Evolutionary conservation across 1,140 invertebrate genomes (phyloP), one percentile per base, ranked within the genome.

Genomic region (Melitaea cinxia): DNA sequence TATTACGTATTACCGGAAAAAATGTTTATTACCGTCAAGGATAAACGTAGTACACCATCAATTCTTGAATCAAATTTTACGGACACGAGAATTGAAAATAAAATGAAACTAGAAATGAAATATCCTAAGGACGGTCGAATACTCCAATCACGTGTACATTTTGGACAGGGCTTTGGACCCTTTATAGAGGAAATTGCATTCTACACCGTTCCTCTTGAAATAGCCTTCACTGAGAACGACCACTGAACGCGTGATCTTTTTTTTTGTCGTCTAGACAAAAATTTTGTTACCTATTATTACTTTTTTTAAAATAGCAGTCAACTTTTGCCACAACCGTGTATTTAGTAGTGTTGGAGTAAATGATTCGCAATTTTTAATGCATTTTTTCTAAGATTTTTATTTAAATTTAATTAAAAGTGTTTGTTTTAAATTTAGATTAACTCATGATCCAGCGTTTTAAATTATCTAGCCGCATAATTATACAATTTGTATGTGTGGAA

Each of bases 131-230:
- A 55, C 77, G 76, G 69, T 65, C 74, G 68, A 80, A 78, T 73
- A 68, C 60, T 69, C 64, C 62, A 65, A 68, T 67, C 65, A 70
- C 68, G 65, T 28, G 63, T 71, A 67, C 63, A 61, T 69, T 73
- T 68, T 67, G 65, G 71, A 59, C 60, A 57, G 55, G 68, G 75
- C 77, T 70, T 70, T 55, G 62, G 61, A 71, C 71, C 75, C 72
- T 76, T 77, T 79, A 74, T 77, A 74, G 72, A 78, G 79, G 75
- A 85, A 83, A 85, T 85, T 85, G 80, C 79, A 85, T 85, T 82
- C 75, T 81, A 71, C 70, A 72, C 74, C 68, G 60, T 69, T 56
- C 77, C 77, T 79, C 78, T 80, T 79, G 72, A 70, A 78, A 71
- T 50, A 73, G 60, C 49, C 68, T 70, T 59, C 49, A 63, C 62